phyloP scores from a whole-genome alignment of 2,113 vertebrate genomes.

The Taurulus bubalis region DNA sequence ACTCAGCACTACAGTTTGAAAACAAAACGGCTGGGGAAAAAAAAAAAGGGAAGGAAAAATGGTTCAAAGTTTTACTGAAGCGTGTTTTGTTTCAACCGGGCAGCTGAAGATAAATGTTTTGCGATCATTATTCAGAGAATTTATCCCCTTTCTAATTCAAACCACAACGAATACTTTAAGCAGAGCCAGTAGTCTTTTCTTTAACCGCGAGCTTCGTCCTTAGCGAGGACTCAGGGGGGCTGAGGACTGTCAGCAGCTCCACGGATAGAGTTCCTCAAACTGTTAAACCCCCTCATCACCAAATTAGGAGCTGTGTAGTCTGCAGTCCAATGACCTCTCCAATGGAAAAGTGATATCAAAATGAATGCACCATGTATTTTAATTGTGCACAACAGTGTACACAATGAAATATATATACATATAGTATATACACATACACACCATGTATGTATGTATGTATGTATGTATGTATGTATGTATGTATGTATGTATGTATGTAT shows the following conservation, averaged over 20 bases:
- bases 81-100: conserved; percentile 79
- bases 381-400: conserved; percentile 7
- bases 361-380: conserved; percentile 22
- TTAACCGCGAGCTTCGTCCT: conserved; percentile 55
- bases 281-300: conserved; percentile 75
- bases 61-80: conserved; percentile 73
- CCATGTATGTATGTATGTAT: too few relatives aligned
- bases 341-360: conserved; percentile 43
- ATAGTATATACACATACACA: too few relatives aligned
- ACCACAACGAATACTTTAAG: conserved; percentile 74
- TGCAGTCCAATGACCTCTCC: conserved; percentile 41
- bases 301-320: conserved; percentile 75
- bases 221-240: conserved; percentile 52
- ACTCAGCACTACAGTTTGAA: conserved; percentile 73
- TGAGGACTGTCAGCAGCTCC: conserved; percentile 74
- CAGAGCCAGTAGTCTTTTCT: conserved; percentile 67
- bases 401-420: too few relatives aligned
- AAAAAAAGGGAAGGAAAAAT: conserved; percentile 22
- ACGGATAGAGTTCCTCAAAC: conserved; percentile 67
- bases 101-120: conserved; percentile 79
- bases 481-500: too few relatives aligned
- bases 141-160: conserved; percentile 77
- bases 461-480: too few relatives aligned
- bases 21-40: conserved; percentile 61
- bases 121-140: conserved; percentile 79